These are phyloP conservation scores for Erebia ligea DNA, from an alignment of 2,888 invertebrate genomes.

Conservation along the genomic window DNA sequence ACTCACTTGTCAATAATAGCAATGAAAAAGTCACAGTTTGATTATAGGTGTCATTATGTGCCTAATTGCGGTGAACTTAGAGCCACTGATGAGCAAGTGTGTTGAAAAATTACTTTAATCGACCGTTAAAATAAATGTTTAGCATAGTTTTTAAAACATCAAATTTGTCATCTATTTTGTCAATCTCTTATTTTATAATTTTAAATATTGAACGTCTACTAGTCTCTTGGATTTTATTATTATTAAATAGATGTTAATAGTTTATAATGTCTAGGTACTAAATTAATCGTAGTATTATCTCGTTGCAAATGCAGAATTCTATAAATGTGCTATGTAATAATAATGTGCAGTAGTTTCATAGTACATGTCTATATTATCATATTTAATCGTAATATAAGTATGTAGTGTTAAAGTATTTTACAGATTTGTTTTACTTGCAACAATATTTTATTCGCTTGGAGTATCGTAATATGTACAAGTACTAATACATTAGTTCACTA, in stretches of 20 bases:
- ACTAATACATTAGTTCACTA: too few species aligned
- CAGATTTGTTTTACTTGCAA: neutral
- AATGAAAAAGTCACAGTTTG: too few species aligned
- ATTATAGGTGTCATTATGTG: too few species aligned
- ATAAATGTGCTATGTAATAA: conserved; percentile 3
- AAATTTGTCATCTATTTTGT: neutral
- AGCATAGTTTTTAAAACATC: neutral
- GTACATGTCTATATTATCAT: conserved; percentile 7
- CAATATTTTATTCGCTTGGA: neutral
- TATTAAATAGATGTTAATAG: conserved; percentile 3
- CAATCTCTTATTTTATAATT: neutral
- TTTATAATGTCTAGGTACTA: neutral
- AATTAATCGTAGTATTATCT: neutral
- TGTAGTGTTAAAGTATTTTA: neutral
- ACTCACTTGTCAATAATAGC: too few species aligned
- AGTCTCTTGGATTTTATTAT: conserved; percentile 18
- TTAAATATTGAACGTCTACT: neutral
- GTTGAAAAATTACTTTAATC: too few species aligned
- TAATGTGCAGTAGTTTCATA: neutral
- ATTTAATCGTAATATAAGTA: neutral
- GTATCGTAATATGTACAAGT: too few species aligned
- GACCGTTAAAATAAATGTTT: neutral
- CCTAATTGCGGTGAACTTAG: too few species aligned
- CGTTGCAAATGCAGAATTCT: neutral
- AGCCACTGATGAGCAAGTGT: too few species aligned